Evolutionary conservation across 2,888 invertebrate genomes (phyloP), one percentile per base, ranked within the genome.

Genomic region (Chrysolina americana): DNA sequence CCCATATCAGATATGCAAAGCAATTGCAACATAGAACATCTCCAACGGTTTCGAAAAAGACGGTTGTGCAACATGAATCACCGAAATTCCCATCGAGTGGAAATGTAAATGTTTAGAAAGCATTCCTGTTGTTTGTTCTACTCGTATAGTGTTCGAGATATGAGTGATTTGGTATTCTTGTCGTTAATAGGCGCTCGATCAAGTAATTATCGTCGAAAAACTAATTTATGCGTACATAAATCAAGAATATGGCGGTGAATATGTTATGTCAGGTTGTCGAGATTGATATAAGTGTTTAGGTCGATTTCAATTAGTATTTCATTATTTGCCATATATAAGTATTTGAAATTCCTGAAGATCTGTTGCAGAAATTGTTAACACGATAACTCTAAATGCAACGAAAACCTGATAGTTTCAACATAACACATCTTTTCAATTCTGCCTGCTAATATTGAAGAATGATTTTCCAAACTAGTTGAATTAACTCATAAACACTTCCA

Each of bases 91-190:
- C 59, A 59, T 59, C 28, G n/a, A 28, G 10, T 28, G 36, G 8
- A n/a, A 23, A 28, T n/a, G n/a, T 59, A 17, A 28, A 36, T n/a
- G 28, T 59, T 59, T 36, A 28, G 36, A 59, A 59, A 36, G 59
- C 36, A 6, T n/a, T 56, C 5, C 23, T 15, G 15, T 1, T 23
- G 13, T 17, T 28, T n/a, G 59, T 9, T 23, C 8, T 53, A 21
- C 10, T 53, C 53, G 19, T 53, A 28, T 59, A 36, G 15, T 59
- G 21, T 70, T 50, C 75, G 78, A 79, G 78, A 79, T 79, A 81
- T 83, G 79, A 79, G 80, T 65, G 69, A 59, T 64, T 69, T 47
- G 53, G 41, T 68, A 68, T 65, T 75, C 59, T 70, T 65, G 48
- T 64, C 48, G 64, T 41, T 64, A 50, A 47, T 47, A 59, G 41